Percentiles rank a stretch among this genome's conserved stretches.
phyloP scores from a whole-genome alignment of 1,140 invertebrate genomes.

The Drosophila busckii region DNA sequence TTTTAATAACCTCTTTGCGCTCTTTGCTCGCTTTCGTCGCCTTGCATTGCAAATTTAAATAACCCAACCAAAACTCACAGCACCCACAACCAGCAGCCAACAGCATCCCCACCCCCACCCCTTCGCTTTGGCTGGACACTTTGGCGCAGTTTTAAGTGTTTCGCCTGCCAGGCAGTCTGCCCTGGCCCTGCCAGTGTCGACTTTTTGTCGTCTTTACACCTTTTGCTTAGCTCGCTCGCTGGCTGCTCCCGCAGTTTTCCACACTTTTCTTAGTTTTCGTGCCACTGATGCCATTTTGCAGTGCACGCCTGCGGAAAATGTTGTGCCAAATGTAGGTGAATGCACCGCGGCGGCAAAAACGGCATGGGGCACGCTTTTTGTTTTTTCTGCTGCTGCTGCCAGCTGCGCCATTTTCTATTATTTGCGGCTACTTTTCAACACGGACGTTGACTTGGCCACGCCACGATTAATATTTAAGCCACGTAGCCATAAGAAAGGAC shows the following conservation, averaged over 20 bases:
- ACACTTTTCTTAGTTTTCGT: conserved; percentile 36
- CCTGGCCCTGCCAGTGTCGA: conserved; percentile 71
- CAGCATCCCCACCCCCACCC: conserved; percentile 3
- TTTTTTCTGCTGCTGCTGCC: conserved; percentile 18
- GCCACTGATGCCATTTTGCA: conserved; percentile 55
- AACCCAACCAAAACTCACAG: conserved; percentile 10
- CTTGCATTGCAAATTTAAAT: conserved; percentile 30
- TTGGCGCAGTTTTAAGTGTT: conserved; percentile 60
- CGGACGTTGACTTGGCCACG: conserved; percentile 51
- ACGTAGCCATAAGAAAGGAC: too few species aligned
- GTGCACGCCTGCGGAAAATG: conserved; percentile 39
- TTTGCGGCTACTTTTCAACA: conserved; percentile 51
- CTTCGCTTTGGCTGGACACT: conserved; percentile 45
- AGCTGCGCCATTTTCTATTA: conserved; percentile 39
- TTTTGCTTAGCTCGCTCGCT: background rate
- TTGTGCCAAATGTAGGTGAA: conserved; percentile 66
- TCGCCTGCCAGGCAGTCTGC: conserved; percentile 55
- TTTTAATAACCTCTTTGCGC: conserved; percentile 39
- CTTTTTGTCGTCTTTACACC: conserved; percentile 25
- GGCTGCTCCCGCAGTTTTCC: conserved; percentile 4
- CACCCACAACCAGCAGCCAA: too few species aligned
- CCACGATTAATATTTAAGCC: conserved; percentile 11
- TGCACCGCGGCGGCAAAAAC: conserved; percentile 45
- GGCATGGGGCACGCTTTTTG: conserved; percentile 10
- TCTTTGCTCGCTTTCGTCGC: background rate